A percentile compares a stretch with the other conserved stretches of the same genome.
Evolutionary conservation across 2,113 vertebrate genomes (phyloP).

Genomic region (Columba janthina): DNA sequence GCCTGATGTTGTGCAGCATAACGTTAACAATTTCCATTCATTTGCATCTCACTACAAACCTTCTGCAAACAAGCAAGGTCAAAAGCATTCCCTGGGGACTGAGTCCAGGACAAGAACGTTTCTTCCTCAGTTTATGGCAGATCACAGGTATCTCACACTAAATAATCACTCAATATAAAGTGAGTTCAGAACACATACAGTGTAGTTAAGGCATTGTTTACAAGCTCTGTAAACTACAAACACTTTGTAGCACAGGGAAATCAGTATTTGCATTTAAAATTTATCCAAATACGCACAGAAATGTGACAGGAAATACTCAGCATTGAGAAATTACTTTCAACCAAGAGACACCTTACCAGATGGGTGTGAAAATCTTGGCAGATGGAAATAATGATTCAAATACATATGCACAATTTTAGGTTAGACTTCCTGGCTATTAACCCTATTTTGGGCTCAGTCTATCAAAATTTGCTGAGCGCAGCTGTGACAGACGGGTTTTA

Average conservation of each 20-base stretch:
- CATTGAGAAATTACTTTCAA: neutral
- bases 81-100: neutral
- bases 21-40: neutral
- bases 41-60: constrained; percentile 11
- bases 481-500: neutral
- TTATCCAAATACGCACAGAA: neutral
- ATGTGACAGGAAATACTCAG: neutral
- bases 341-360: neutral
- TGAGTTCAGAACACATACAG: neutral
- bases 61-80: neutral
- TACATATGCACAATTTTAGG: neutral
- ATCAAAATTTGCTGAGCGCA: neutral
- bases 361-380: neutral
- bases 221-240: neutral
- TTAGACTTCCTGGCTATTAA: neutral
- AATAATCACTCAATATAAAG: neutral
- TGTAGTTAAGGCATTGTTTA: neutral
- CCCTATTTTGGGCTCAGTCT: neutral
- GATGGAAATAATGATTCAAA: neutral
- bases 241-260: neutral
- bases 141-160: neutral
- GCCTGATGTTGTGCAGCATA: neutral
- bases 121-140: neutral
- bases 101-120: neutral
- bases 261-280: neutral